A percentile compares a stretch with the other conserved stretches of the same genome.
These are phyloP conservation scores for Dryadula phaetusa DNA, from an alignment of 2,888 invertebrate species.

Conservation along the genomic window DNA sequence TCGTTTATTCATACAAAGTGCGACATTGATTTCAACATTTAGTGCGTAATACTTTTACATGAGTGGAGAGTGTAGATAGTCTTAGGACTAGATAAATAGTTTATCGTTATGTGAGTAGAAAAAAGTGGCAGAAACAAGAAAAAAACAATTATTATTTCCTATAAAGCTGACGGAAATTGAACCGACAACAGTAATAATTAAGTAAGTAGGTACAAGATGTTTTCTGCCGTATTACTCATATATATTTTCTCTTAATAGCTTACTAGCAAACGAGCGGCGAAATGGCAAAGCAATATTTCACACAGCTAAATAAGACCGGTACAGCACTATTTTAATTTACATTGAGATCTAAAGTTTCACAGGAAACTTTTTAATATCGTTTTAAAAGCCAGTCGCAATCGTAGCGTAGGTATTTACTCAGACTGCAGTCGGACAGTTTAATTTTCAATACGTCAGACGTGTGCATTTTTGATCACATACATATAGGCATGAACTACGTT, in stretches of 20 bases:
- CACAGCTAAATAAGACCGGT: neutral
- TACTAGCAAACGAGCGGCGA: neutral
- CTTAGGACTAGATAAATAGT: too few relatives aligned
- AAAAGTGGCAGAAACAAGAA: neutral
- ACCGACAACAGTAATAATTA: neutral
- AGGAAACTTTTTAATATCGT: conserved; percentile 21
- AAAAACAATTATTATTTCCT: neutral
- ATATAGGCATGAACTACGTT: neutral
- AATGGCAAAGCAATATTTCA: conserved; percentile 1
- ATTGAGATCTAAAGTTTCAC: conserved; percentile 5
- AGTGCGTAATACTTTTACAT: too few relatives aligned
- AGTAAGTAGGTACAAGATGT: neutral
- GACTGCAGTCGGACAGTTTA: conserved; percentile 4
- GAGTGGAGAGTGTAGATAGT: too few relatives aligned
- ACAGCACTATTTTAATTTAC: conserved; percentile 16
- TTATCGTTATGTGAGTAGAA: neutral
- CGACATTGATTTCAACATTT: neutral
- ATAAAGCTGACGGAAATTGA: neutral
- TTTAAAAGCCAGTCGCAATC: conserved; percentile 13
- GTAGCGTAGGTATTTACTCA: conserved; percentile 21
- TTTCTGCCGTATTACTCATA: neutral
- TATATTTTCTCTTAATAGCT: conserved; percentile 1
- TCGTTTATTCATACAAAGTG: neutral
- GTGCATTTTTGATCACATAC: neutral
- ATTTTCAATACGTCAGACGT: conserved; percentile 1